A percentile compares a stretch with the other conserved stretches of the same genome.
phyloP scores from a whole-genome alignment of 2,113 vertebrate genomes.

The Nerophis ophidion region DNA sequence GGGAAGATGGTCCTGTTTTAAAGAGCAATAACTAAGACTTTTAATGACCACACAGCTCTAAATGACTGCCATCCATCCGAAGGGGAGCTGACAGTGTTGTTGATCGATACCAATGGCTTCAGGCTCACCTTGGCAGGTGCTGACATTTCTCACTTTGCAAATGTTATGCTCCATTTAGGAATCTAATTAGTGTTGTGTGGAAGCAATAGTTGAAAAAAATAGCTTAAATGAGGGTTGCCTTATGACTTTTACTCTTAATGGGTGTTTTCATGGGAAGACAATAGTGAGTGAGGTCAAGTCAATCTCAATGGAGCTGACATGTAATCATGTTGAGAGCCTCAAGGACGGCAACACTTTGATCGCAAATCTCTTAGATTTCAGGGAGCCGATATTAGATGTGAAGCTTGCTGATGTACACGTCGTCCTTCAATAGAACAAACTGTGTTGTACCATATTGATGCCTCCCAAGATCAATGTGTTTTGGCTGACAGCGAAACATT shows the following conservation, averaged over 20 bases:
- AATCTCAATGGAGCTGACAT: background rate
- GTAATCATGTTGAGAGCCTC: conserved; percentile 1
- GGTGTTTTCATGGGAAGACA: conserved; percentile 9
- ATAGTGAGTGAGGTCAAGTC: background rate
- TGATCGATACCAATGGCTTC: conserved; percentile 48
- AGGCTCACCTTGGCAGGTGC: conserved; percentile 28
- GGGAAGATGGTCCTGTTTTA: conserved; percentile 30
- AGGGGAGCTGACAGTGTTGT: conserved; percentile 23
- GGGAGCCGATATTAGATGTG: background rate
- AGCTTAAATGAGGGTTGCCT: background rate
- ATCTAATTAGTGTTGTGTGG: conserved; percentile 26
- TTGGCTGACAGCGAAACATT: conserved; percentile 1
- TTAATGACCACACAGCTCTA: conserved; percentile 10
- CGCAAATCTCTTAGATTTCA: background rate
- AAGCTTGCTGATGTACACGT: background rate
- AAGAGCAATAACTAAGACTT: conserved; percentile 36
- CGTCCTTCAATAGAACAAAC: conserved; percentile 2
- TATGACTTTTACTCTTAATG: background rate
- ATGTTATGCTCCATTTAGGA: conserved; percentile 30
- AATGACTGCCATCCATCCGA: conserved; percentile 44
- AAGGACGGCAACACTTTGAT: conserved; percentile 2
- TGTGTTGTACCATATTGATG: background rate
- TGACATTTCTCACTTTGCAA: conserved; percentile 41
- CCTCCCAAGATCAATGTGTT: conserved; percentile 1
- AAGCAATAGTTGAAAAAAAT: background rate